Conservation (phyloP, 1,140 invertebrate species). For the Drosophila navojoa region DNA sequence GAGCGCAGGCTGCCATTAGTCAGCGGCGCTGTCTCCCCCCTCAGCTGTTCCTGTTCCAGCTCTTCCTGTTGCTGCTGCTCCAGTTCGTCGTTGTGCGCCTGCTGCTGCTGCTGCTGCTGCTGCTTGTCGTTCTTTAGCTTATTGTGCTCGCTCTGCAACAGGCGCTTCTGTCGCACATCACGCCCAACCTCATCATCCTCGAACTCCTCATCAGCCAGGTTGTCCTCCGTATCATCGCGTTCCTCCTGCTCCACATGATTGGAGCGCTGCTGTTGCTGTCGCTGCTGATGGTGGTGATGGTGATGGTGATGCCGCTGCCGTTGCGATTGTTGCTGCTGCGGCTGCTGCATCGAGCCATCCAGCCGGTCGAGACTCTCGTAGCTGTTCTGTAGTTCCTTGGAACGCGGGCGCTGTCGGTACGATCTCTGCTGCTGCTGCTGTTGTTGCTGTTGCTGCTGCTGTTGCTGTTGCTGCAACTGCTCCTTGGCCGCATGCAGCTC, state of each 20-base stretch:
- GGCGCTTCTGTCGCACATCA: slow-evolving; percentile 76
- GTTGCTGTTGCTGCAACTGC: slow-evolving; percentile 18
- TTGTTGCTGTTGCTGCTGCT: slow-evolving; percentile 18
- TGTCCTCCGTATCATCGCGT: slow-evolving; percentile 81
- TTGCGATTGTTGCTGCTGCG: slow-evolving; percentile 36
- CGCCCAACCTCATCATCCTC: slow-evolving; percentile 80
- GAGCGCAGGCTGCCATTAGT: slow-evolving; percentile 52
- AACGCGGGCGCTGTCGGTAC: slow-evolving; percentile 74
- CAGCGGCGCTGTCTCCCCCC: slow-evolving; percentile 32
- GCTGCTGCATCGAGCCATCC: slow-evolving; percentile 37
- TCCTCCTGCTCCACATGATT: slow-evolving; percentile 76
- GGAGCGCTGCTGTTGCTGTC: slow-evolving; percentile 51
- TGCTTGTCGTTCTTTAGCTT: slow-evolving; percentile 35
- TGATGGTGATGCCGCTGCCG: slow-evolving; percentile 64
- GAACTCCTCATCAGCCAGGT: slow-evolving; percentile 81
- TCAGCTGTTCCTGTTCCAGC: slow-evolving; percentile 23
- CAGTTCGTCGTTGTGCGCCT: slow-evolving; percentile 33
- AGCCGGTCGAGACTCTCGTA: slow-evolving; percentile 74
- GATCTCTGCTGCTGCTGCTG: slow-evolving; percentile 43
- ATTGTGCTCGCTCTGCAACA: slow-evolving; percentile 29
- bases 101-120: slow-evolving; percentile 27
- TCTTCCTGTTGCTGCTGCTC: slow-evolving; percentile 23
- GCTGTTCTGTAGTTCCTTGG: slow-evolving; percentile 77
- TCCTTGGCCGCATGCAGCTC: slow-evolving; percentile 58
- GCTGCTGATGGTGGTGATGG: slow-evolving; percentile 60